Conservation (phyloP, 64 coral and sea anemone species). For the Pocillopora verrucosa region DNA sequence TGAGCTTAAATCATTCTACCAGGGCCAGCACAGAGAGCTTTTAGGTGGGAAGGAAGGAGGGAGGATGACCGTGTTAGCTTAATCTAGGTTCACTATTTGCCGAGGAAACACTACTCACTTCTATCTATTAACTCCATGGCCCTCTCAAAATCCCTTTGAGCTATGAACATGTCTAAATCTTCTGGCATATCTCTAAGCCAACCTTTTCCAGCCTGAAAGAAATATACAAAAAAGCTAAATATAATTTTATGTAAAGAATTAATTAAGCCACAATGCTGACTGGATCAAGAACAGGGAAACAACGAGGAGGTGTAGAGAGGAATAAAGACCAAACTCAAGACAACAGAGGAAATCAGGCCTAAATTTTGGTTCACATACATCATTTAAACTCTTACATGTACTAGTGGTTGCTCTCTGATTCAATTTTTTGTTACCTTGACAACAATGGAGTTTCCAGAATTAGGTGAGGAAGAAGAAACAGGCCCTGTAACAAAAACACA, state of each 20-base stretch:
- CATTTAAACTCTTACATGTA: neutral
- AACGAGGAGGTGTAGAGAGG: no score
- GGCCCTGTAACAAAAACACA: neutral
- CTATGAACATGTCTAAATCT: constrained; percentile 95
- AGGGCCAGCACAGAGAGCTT: no score
- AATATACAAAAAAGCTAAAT: neutral
- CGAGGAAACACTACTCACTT: constrained; percentile 38
- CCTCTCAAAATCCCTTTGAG: constrained; percentile 97
- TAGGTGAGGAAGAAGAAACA: constrained; percentile 32
- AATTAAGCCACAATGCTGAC: no score
- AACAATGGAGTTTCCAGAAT: neutral
- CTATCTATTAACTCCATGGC: constrained; percentile 95
- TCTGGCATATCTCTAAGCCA: constrained; percentile 95
- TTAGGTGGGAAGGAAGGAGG: no score
- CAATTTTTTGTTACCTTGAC: neutral
- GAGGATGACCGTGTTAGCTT: no score
- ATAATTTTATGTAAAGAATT: no score
- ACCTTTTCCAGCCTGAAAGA: constrained; percentile 64
- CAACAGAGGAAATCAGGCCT: no score
- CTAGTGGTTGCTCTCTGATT: neutral
- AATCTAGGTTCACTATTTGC: neutral
- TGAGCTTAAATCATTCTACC: no score
- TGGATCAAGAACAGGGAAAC: no score
- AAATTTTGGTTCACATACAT: neutral
- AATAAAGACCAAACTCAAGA: no score